Conservation (phyloP, 2,113 vertebrate species). For the Rutilus rutilus region DNA sequence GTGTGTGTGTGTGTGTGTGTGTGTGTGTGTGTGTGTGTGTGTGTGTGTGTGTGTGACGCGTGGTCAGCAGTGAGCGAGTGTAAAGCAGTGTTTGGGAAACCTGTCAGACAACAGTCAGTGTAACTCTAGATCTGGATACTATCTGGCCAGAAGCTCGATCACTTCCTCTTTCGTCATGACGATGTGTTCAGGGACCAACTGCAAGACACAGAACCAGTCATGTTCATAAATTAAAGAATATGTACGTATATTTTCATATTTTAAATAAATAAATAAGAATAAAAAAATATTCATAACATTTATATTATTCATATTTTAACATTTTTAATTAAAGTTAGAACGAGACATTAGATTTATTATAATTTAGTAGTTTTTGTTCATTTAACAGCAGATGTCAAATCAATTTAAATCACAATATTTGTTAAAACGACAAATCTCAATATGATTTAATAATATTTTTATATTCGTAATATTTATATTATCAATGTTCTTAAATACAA, state of each 20-base stretch:
- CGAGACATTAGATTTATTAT: too few relatives aligned
- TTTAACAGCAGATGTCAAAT: not conserved
- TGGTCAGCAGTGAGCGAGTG: too few relatives aligned
- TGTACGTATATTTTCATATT: too few relatives aligned
- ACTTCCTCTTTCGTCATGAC: slow-evolving; percentile 98
- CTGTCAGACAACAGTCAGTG: not conserved
- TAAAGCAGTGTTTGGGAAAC: not conserved
- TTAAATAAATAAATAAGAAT: too few relatives aligned
- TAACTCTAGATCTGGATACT: slow-evolving; percentile 84
- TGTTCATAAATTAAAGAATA: not conserved
- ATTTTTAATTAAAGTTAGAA: too few relatives aligned
- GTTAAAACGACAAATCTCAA: not conserved
- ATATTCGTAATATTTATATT: not conserved
- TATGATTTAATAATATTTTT: not conserved
- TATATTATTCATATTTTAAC: too few relatives aligned
- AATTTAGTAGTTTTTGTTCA: not conserved
- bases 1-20: too few relatives aligned
- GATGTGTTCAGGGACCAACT: slow-evolving; percentile 96
- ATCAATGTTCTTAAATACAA: not conserved
- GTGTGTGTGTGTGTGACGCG: too few relatives aligned
- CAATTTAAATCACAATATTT: not conserved
- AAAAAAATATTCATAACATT: too few relatives aligned
- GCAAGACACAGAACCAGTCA: slow-evolving; percentile 31
- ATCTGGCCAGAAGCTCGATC: slow-evolving; percentile 90
- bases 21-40: too few relatives aligned